Evolutionary conservation across 2,113 vertebrate genomes (phyloP), one percentile per base, ranked within the genome.

Genomic region (Leptodactylus fuscus): DNA sequence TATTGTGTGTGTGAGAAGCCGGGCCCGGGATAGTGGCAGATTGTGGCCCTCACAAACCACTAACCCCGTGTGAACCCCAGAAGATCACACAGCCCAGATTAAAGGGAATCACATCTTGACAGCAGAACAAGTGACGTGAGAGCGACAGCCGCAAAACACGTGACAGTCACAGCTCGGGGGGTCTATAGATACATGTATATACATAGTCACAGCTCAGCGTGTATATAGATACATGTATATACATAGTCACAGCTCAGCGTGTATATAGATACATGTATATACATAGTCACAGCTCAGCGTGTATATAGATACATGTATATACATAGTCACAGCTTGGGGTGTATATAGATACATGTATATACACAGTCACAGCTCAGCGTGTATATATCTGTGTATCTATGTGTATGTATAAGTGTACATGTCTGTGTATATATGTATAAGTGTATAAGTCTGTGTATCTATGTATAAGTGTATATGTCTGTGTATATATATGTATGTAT

Each of bases 101-200:
- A 81, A 44, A 81, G 55, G 65, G 11, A 44, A 62, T n/a, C 20
- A 80, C 79, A 81, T 81, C 79, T 81, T 81, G 79, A 81, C 24
- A 48, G 27, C 79, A 81, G 79, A 81, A 22, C 5, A 20, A n/a
- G 2, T 4, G 24, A 46, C 48, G 6, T 34, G 49, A n/a, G 10
- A 3, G 49, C 49, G 22, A 4, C 76, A 8, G 8, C 16, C 32
- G 2, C 29, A 22, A 2, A 13, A 20, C 32, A 53, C 20, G 41
- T 44, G 41, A 44, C 4, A 44, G n/a, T n/a, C n/a, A n/a, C n/a
- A n/a, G n/a, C n/a, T n/a, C n/a, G 41, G 41, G 41, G 41, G 9
- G 41, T 44, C 41, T 9, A 44, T 44, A 9, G n/a, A n/a, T 44
- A 44, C 4, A 9, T 44, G 41, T 44, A 44, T 44, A 44, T 44